Conservation (phyloP, 1,140 invertebrate species). For the Drosophila persimilis region DNA sequence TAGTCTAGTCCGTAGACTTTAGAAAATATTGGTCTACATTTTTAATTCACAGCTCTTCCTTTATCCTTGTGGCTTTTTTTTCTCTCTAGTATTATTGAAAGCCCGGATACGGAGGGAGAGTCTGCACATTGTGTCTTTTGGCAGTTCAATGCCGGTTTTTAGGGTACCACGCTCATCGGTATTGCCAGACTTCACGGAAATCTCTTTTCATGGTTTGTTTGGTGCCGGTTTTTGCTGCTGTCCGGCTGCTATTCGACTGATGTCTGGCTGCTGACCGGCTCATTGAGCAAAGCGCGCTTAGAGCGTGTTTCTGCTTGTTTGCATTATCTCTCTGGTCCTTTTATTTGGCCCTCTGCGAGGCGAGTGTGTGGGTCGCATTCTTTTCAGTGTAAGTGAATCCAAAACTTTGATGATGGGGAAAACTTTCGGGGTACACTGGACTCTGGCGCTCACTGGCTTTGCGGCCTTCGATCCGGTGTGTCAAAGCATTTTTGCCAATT, state of each 20-base stretch:
- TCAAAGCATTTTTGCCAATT: slow-evolving; percentile 61
- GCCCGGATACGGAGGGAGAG: too few relatives aligned
- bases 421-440: not conserved
- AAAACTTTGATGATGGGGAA: slow-evolving; percentile 20
- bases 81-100: too few relatives aligned
- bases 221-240: slow-evolving; percentile 1
- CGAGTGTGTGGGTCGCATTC: not conserved
- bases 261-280: slow-evolving; percentile 31
- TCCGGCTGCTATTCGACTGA: slow-evolving; percentile 28
- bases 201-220: not conserved
- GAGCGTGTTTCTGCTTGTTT: slow-evolving; percentile 48
- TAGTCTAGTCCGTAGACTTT: too few relatives aligned
- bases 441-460: slow-evolving; percentile 1
- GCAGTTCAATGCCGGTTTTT: too few relatives aligned
- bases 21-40: too few relatives aligned
- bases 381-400: slow-evolving; percentile 45
- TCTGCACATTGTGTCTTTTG: too few relatives aligned
- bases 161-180: too few relatives aligned
- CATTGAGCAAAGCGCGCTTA: slow-evolving; percentile 47
- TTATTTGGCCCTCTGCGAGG: too few relatives aligned
- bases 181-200: too few relatives aligned
- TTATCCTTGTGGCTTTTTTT: too few relatives aligned
- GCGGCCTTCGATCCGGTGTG: slow-evolving; percentile 20
- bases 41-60: too few relatives aligned
- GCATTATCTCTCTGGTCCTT: slow-evolving; percentile 26